Evolutionary conservation across 2,113 vertebrate genomes (phyloP).

Genomic region (Larimichthys polyactis): DNA sequence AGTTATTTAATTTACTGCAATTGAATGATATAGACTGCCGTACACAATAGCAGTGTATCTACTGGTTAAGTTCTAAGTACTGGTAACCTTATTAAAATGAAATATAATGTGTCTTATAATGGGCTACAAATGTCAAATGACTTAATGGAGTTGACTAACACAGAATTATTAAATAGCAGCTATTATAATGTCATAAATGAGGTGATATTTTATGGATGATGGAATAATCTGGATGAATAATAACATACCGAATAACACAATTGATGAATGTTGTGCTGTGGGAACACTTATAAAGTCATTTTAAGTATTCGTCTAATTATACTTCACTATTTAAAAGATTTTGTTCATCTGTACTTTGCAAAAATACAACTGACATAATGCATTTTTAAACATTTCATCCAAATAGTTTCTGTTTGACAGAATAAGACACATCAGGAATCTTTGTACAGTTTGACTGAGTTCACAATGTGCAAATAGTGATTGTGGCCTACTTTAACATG

Average conservation of each 20-base stretch:
- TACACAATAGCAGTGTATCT: neutral
- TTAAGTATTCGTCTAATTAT: neutral
- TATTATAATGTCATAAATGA: neutral
- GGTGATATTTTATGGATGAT: neutral
- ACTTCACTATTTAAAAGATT: neutral
- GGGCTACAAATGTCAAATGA: conserved; percentile 25
- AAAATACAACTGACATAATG: neutral
- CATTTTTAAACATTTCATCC: neutral
- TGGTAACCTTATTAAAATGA: neutral
- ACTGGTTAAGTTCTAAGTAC: conserved; percentile 2
- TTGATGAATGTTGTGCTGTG: neutral
- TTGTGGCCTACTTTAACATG: too few relatives aligned
- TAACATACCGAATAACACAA: too few relatives aligned
- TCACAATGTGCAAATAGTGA: neutral
- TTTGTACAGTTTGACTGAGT: neutral
- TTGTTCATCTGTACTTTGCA: too few relatives aligned
- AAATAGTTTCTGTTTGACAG: neutral
- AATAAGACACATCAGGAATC: neutral
- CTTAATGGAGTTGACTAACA: neutral
- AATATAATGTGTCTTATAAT: conserved; percentile 16
- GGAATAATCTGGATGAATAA: neutral
- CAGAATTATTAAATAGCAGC: neutral
- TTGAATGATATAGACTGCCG: neutral
- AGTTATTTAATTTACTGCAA: neutral
- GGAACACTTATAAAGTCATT: neutral